Conservation (phyloP, 1,140 invertebrate genomes). For the Saxidomus purpurata region DNA sequence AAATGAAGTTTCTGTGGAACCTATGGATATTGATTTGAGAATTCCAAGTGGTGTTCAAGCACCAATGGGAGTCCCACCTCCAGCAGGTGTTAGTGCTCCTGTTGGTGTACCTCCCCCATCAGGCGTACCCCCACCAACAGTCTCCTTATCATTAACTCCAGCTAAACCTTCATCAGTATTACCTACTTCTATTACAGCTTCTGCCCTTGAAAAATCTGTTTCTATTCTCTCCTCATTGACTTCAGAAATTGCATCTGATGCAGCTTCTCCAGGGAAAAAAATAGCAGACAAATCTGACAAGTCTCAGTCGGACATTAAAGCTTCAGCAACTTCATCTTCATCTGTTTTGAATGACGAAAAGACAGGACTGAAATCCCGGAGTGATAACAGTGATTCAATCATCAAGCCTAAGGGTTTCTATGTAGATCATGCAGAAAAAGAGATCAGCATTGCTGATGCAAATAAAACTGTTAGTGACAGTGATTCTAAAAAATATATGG, state of each 20-base stretch:
- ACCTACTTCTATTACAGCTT: conserved; percentile 6
- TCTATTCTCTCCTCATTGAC: conserved; percentile 47
- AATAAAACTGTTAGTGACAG: background rate
- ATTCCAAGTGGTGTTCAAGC: background rate
- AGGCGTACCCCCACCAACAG: background rate
- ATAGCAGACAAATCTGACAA: background rate
- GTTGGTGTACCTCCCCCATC: background rate
- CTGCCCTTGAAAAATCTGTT: conserved; percentile 45
- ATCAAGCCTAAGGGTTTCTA: conserved; percentile 32
- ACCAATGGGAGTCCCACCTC: background rate
- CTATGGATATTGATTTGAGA: conserved; percentile 35
- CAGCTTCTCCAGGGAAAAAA: background rate
- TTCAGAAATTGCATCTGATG: conserved; percentile 43
- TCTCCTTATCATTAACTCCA: background rate
- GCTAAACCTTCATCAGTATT: conserved; percentile 16
- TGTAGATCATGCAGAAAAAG: conserved; percentile 1
- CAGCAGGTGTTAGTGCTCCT: background rate
- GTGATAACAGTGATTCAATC: background rate
- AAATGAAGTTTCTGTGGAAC: background rate
- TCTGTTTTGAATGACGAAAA: background rate
- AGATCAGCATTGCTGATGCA: background rate
- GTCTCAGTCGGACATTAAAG: background rate
- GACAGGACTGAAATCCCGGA: background rate
- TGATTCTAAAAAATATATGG: background rate
- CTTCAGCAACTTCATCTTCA: background rate